phyloP scores from a whole-genome alignment of 2,113 vertebrate species.

The Candoia aspera region DNA sequence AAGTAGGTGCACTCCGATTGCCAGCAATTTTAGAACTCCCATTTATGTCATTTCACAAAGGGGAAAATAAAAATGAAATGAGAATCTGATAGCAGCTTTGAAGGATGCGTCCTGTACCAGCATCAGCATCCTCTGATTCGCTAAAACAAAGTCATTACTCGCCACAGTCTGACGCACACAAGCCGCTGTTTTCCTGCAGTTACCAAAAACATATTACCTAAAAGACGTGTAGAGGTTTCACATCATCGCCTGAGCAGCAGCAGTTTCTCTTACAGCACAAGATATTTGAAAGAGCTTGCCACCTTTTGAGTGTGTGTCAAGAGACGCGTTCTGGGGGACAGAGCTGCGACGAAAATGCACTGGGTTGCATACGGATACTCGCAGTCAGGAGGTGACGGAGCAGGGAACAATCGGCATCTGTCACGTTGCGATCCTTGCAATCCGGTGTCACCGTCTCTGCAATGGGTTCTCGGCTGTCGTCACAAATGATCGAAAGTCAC shows the following conservation, averaged over 20 bases:
- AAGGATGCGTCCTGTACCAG: neutral
- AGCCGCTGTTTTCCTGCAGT: conserved; percentile 6
- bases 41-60: conserved; percentile 11
- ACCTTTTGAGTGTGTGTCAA: neutral
- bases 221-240: neutral
- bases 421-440: neutral
- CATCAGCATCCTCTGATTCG: neutral
- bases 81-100: neutral
- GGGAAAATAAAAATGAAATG: neutral
- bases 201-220: conserved; percentile 15
- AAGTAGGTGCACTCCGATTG: neutral
- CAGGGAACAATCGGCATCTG: too few species aligned
- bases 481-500: neutral
- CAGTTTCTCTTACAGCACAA: neutral
- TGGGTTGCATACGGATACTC: neutral
- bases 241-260: neutral
- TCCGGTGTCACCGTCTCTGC: neutral
- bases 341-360: neutral
- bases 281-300: neutral
- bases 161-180: neutral
- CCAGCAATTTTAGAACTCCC: neutral
- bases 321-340: neutral
- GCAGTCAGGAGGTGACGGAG: neutral
- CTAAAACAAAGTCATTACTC: neutral
- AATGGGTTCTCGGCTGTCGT: neutral